These are phyloP conservation scores for Cyrtonyx montezumae DNA, from an alignment of 2,113 vertebrate species.

Conservation along the genomic window DNA sequence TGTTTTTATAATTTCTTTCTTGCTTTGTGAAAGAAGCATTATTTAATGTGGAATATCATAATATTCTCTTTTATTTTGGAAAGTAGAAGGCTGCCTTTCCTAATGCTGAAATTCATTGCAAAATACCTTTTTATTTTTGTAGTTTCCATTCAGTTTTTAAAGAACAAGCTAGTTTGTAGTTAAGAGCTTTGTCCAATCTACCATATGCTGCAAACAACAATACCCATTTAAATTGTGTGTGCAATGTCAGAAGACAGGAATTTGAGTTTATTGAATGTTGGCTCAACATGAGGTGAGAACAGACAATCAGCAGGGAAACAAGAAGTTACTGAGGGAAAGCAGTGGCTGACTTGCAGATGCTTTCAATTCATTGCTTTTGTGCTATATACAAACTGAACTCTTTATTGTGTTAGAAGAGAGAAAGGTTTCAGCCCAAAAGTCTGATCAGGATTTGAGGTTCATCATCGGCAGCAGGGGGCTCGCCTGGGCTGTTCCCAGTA, in stretches of 20 bases:
- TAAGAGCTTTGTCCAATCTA: neutral
- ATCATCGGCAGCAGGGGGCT: neutral
- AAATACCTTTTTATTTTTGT: no score
- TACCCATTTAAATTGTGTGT: neutral
- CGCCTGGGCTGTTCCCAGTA: neutral
- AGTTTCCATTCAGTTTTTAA: neutral
- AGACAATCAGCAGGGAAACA: neutral
- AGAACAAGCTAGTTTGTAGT: neutral
- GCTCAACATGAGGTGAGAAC: neutral
- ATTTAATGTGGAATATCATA: neutral
- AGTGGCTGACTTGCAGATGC: neutral
- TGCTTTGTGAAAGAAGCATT: constrained; percentile 7
- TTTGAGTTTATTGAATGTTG: neutral
- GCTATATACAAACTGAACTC: neutral
- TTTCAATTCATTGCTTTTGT: neutral
- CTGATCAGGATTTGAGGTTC: neutral
- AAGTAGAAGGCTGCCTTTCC: neutral
- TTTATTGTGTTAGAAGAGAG: neutral
- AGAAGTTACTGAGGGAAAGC: neutral
- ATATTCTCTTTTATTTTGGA: neutral
- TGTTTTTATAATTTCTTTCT: neutral
- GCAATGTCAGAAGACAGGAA: neutral
- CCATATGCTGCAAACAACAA: neutral
- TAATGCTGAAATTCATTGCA: neutral
- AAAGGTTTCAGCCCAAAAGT: neutral